Percentiles rank a stretch among this genome's conserved stretches.
Evolutionary conservation across 2,888 invertebrate species (phyloP).

Genomic region (Lepidochrysops patricia): DNA sequence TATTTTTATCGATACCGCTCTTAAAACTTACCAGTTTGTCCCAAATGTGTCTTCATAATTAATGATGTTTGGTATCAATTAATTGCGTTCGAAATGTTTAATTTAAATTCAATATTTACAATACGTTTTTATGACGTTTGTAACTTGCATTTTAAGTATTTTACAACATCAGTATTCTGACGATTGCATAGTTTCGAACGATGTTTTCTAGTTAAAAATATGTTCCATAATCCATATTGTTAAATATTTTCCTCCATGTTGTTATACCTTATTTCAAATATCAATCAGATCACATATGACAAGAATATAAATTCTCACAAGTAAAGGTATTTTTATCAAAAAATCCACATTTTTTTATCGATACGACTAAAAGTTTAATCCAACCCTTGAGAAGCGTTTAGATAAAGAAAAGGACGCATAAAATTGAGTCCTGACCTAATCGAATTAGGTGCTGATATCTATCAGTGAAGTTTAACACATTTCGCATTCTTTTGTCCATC

Average conservation of each 20-base stretch:
- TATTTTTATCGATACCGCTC: slow-evolving; percentile 7
- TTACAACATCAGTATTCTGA: too few relatives aligned
- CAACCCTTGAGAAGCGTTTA: slow-evolving; percentile 49
- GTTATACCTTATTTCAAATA: neutral
- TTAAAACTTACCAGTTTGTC: neutral
- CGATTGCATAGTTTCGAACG: too few relatives aligned
- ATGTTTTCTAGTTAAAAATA: too few relatives aligned
- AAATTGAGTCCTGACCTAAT: slow-evolving; percentile 71
- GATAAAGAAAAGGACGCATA: slow-evolving; percentile 65
- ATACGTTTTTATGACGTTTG: neutral
- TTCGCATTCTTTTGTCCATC: slow-evolving; percentile 65
- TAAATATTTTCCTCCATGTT: too few relatives aligned
- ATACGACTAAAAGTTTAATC: slow-evolving; percentile 19
- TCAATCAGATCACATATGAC: neutral
- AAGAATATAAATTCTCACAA: neutral
- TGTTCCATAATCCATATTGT: too few relatives aligned
- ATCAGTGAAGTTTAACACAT: slow-evolving; percentile 70
- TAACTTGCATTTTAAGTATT: too few relatives aligned
- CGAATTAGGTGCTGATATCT: slow-evolving; percentile 67
- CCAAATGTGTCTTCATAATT: neutral
- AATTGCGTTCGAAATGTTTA: neutral
- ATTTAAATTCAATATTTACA: slow-evolving; percentile 16
- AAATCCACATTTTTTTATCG: slow-evolving; percentile 19
- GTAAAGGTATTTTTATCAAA: neutral
- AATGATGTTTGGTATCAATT: neutral